Conservation (phyloP, 2,113 vertebrate genomes). For the Paraplagusia blochii region DNA sequence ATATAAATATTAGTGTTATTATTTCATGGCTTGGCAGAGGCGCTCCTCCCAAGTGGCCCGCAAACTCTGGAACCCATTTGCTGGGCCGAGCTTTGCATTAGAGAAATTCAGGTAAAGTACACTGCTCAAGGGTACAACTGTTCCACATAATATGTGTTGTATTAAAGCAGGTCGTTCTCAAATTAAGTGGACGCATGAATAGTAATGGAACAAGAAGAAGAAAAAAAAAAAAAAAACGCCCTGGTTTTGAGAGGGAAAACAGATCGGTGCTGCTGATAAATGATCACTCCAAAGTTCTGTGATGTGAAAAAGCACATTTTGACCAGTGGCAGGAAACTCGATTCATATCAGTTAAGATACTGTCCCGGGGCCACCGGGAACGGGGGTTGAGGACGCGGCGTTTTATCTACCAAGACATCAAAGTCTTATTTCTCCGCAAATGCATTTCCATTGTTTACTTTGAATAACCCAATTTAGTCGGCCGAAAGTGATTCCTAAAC, state of each 20-base stretch:
- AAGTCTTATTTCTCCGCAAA: slow-evolving; percentile 52
- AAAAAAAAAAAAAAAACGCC: slow-evolving; percentile 50
- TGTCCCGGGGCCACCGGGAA: slow-evolving; percentile 51
- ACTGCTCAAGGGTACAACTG: slow-evolving; percentile 69
- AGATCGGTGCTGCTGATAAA: slow-evolving; percentile 75
- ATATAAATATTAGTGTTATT: slow-evolving; percentile 73
- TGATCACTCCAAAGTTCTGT: slow-evolving; percentile 69
- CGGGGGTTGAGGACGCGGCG: slow-evolving; percentile 44
- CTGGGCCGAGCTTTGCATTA: slow-evolving; percentile 48
- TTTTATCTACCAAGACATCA: slow-evolving; percentile 71
- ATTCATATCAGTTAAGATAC: slow-evolving; percentile 71
- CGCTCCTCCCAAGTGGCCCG: slow-evolving; percentile 66
- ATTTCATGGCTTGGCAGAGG: slow-evolving; percentile 60
- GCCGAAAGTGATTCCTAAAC: slow-evolving; percentile 45
- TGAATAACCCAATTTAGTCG: slow-evolving; percentile 44
- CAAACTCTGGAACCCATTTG: slow-evolving; percentile 64
- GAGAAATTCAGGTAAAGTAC: slow-evolving; percentile 65
- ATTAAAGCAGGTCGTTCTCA: slow-evolving; percentile 68
- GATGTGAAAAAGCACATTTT: slow-evolving; percentile 73
- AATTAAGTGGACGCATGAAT: slow-evolving; percentile 72
- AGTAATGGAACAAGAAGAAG: no score
- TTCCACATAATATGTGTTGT: slow-evolving; percentile 70
- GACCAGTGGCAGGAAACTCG: slow-evolving; percentile 70
- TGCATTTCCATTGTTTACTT: slow-evolving; percentile 55
- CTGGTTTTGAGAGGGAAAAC: slow-evolving; percentile 61